Evolutionary conservation across 2,888 invertebrate genomes (phyloP).

Genomic region (Campoplex nolae): DNA sequence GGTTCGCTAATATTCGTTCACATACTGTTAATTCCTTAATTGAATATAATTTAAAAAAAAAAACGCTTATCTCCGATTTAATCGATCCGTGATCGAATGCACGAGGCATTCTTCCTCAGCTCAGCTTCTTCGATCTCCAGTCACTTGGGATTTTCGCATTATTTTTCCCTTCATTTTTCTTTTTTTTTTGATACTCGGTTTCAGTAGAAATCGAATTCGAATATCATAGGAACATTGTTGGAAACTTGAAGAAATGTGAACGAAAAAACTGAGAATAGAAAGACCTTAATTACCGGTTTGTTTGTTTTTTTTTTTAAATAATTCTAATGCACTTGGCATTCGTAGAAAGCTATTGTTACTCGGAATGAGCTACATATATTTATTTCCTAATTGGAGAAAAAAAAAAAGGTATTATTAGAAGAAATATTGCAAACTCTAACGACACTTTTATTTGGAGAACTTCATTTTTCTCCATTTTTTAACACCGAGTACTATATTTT

Average conservation of each 20-base stretch:
- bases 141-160: neutral
- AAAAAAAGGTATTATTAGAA: neutral
- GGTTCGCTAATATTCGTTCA: conserved; percentile 46
- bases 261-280: neutral
- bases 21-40: conserved; percentile 48
- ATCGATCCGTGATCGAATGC: conserved; percentile 30
- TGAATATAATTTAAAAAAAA: conserved; percentile 64
- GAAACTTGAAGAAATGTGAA: too few species aligned
- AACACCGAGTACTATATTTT: neutral
- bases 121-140: neutral
- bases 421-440: neutral
- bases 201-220: neutral
- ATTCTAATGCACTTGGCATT: neutral
- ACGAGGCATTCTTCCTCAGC: neutral
- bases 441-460: neutral
- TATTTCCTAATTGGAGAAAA: neutral
- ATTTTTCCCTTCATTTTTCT: neutral
- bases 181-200: neutral
- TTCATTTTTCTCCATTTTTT: neutral
- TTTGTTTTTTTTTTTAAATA: neutral
- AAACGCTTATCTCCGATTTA: conserved; percentile 51
- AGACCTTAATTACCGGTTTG: neutral
- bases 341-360: neutral
- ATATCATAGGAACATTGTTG: neutral
- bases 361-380: neutral